Conservation (phyloP, 2,888 invertebrate species). For the Smittia aterrima region DNA sequence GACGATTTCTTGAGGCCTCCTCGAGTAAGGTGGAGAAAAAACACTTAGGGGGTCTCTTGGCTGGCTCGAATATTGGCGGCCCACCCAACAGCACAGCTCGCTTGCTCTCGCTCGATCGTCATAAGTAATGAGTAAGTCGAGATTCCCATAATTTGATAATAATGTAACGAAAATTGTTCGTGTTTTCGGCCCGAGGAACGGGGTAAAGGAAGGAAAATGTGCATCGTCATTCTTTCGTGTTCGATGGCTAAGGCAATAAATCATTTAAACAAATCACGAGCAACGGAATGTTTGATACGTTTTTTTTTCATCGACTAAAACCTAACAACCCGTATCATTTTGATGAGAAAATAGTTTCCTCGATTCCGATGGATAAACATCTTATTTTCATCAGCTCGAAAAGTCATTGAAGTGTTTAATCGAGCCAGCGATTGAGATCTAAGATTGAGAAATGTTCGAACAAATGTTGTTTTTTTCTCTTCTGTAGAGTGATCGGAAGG, state of each 20-base stretch:
- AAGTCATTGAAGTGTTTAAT: slow-evolving; percentile 7
- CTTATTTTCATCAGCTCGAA: slow-evolving; percentile 2
- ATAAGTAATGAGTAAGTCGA: slow-evolving; percentile 38
- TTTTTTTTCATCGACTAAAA: background rate
- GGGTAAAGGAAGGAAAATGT: slow-evolving; percentile 1
- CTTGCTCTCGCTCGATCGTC: background rate
- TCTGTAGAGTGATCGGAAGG: too few species aligned
- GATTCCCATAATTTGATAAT: slow-evolving; percentile 40
- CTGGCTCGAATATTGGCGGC: background rate
- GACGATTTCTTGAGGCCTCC: background rate
- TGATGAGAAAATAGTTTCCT: slow-evolving; percentile 22
- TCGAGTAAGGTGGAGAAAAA: slow-evolving; percentile 38
- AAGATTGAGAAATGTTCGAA: too few species aligned
- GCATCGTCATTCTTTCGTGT: slow-evolving; percentile 32
- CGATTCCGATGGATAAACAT: background rate
- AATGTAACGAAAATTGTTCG: slow-evolving; percentile 39
- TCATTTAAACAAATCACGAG: slow-evolving; percentile 40
- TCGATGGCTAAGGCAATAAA: slow-evolving; percentile 28
- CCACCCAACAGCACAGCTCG: slow-evolving; percentile 28
- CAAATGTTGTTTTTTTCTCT: too few species aligned
- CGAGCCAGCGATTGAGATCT: background rate
- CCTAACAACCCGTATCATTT: slow-evolving; percentile 39
- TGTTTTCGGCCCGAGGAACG: slow-evolving; percentile 4
- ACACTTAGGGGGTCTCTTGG: slow-evolving; percentile 21
- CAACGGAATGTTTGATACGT: background rate